Base-by-base conservation (phyloP, 2,888 invertebrate species). In the Ormia ochracea region DNA sequence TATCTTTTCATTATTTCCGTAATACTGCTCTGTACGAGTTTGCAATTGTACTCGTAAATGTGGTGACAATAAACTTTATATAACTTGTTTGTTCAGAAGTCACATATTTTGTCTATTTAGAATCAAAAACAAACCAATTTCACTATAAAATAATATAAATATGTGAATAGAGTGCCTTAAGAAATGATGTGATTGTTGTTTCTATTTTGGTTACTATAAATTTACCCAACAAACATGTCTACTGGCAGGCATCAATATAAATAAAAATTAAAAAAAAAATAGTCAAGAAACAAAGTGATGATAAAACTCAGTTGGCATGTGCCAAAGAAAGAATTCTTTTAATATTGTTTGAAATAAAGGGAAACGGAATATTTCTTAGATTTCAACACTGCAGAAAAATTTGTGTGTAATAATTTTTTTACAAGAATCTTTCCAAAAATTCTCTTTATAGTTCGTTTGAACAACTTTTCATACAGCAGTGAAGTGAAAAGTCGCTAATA, bases 31-130 rank as follows among this genome's bases (percentile, higher is more conserved):
- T 14, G 26, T 6, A 21, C 12, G 26, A 4, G 38, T 41, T 36
- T 26, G 2, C 23, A 14, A 28, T 58, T 48, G 23, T 52, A 19
- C 48, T n/a, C n/a, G n/a, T n/a, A n/a, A n/a, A 61, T 72, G 31
- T 52, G 70, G 70, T 72, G 61, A 61, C 70, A 72, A 14, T 33
- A 68, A 68, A 68, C 41, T 68, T 56, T 56, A 10, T 4, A 31
- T 1, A 31, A 69, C n/a, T 33, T 14, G 2, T 17, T 48, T 58
- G 36, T 36, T 33, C 12, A 26, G 28, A 56, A 48, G 69, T 58
- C 58, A 26, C 17, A 45, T n/a, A 48, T 58, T 36, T 26, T 36
- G 36, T 45, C 17, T 19, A 48, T 17, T 23, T 12, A 48, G 45
- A 69, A 69, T 33, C 23, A 33, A 21, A 17, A 7, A 52, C 52